Evolutionary conservation across 2,797 vertebrate genomes (phyloP), one percentile per base, ranked within the genome.

Genomic region (Pangasius sanitwongsei): DNA sequence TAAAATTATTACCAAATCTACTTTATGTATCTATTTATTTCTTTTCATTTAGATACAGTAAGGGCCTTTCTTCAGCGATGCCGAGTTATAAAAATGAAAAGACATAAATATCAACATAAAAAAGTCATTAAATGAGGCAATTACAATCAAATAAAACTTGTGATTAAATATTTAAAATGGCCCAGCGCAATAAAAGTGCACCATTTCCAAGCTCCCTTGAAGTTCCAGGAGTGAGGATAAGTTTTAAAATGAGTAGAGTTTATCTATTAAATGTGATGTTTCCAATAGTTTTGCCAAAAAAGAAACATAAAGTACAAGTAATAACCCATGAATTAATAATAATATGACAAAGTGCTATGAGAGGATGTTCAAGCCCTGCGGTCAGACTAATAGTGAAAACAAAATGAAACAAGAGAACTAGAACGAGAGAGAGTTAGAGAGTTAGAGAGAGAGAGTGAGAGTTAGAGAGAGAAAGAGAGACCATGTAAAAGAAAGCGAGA

Each of bases 281-380:
- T 81, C 7, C 23, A 25, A 70, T 23, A 15, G 18, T 44, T 59
- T 63, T 50, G 15, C n/a, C 48, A n/a, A n/a, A 87, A 82, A 85
- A 12, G 34, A 77, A 65, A 57, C 34, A 41, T 25, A 53, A 74
- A 69, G 65, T 69, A 85, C 83, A 86, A 88, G 81, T 88, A 75
- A 72, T 50, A 69, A 85, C 50, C 86, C 77, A 82, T 72, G 88
- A 86, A 72, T 89, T 82, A 89, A 82, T 69, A 86, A 82, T 48
- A 74, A 89, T 82, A 59, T 81, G 48, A 86, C 83, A 70, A 86
- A 86, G 41, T 37, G 53, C 74, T 65, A 23, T 9, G 75, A 84
- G 77, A 86, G 86, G 75, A 89, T 89, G 31, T 87, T 55, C 80
- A 69, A 77, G 85, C 78, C 87, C 80, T 55, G 85, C 70, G 86